Percentiles rank a stretch among this genome's conserved stretches.
Conservation (phyloP, 2,797 vertebrate species). For the Darevskia nairensis region DNA sequence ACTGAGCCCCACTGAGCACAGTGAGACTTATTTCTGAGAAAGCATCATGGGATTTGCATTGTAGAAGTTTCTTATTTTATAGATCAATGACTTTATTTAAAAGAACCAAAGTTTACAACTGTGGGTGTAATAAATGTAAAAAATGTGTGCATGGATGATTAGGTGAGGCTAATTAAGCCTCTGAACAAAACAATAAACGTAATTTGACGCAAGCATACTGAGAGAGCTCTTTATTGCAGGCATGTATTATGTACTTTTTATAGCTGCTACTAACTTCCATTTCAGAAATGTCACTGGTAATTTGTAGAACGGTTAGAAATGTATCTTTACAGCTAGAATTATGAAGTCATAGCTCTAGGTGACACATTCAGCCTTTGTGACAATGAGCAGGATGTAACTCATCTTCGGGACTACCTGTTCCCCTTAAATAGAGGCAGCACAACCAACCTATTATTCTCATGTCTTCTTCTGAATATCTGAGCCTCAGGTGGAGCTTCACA, state of each 20-base stretch:
- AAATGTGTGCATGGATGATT: not conserved
- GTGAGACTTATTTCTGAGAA: not conserved
- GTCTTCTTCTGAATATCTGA: not conserved
- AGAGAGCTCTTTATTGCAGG: not conserved
- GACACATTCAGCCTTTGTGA: not conserved
- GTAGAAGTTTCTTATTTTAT: conserved; percentile 20
- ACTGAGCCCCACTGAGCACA: too few relatives aligned
- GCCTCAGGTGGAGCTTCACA: not conserved
- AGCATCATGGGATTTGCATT: not conserved
- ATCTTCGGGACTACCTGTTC: not conserved
- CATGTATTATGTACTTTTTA: not conserved
- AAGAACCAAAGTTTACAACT: not conserved
- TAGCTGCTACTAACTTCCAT: not conserved
- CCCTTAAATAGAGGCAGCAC: not conserved
- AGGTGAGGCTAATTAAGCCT: not conserved
- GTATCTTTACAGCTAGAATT: not conserved
- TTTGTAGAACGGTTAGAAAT: not conserved
- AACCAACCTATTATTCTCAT: not conserved
- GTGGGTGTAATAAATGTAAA: conserved; percentile 18
- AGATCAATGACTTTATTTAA: conserved; percentile 35
- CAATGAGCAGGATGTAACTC: not conserved
- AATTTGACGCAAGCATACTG: not conserved
- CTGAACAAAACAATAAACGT: not conserved
- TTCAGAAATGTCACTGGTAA: not conserved
- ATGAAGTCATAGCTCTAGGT: not conserved